Evolutionary conservation across 2,797 vertebrate species (phyloP).

Genomic region (Ptychadena robeensis): DNA sequence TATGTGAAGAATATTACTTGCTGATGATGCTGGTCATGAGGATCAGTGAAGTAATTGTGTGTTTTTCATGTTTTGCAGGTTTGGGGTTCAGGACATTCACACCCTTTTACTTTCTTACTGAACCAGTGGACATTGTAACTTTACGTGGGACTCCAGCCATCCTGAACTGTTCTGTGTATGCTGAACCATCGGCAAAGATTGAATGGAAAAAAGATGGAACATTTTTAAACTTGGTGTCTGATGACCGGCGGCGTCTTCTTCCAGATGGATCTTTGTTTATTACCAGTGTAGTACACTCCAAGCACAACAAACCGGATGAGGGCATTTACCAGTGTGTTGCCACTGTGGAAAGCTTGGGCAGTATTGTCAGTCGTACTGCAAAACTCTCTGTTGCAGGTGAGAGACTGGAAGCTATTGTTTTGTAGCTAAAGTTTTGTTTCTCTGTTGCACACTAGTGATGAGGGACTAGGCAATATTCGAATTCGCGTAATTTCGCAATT

Average conservation of each 20-base stretch:
- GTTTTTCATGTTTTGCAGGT: constrained; percentile 70
- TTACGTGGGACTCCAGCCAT: constrained; percentile 81
- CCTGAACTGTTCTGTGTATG: constrained; percentile 91
- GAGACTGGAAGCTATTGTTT: background rate
- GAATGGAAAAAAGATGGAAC: constrained; percentile 98
- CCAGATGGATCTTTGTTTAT: constrained; percentile 90
- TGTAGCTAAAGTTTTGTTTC: too few relatives aligned
- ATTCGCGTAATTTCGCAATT: too few relatives aligned
- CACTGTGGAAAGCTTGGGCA: constrained; percentile 91
- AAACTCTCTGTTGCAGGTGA: constrained; percentile 90
- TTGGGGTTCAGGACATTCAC: constrained; percentile 84
- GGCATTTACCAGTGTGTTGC: constrained; percentile 96
- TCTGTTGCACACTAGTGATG: too few relatives aligned
- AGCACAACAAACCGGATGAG: constrained; percentile 97
- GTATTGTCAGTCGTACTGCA: constrained; percentile 90
- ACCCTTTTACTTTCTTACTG: constrained; percentile 91
- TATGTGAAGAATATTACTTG: too few relatives aligned
- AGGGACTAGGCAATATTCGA: too few relatives aligned
- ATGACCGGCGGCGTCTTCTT: constrained; percentile 88
- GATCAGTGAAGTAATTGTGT: background rate
- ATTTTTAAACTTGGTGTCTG: constrained; percentile 87
- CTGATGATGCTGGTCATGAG: too few relatives aligned
- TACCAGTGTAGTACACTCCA: constrained; percentile 88
- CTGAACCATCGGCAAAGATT: constrained; percentile 79
- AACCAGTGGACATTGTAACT: constrained; percentile 86